Evolutionary conservation across 1,140 invertebrate species (phyloP).

Genomic region (Asbolus verrucosus): DNA sequence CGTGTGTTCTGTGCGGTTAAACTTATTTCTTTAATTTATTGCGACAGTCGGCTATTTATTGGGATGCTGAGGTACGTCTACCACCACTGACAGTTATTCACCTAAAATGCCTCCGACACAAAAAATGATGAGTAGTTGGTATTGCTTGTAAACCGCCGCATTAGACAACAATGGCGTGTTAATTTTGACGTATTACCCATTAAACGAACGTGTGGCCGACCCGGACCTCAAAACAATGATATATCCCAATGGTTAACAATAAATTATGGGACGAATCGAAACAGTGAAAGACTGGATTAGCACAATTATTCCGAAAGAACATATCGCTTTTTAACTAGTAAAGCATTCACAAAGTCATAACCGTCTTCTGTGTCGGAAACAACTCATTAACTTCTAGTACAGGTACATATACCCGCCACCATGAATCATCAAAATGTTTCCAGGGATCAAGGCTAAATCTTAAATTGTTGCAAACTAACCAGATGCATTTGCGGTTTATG

Average conservation of each 20-base stretch:
- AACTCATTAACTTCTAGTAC: too few relatives aligned
- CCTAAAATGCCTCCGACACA: slow-evolving; percentile 5
- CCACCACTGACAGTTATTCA: slow-evolving; percentile 15
- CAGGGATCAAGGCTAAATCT: too few relatives aligned
- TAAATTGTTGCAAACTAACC: too few relatives aligned
- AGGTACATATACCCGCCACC: too few relatives aligned
- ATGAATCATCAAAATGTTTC: too few relatives aligned
- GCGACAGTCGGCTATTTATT: slow-evolving; percentile 41
- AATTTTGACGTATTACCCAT: slow-evolving; percentile 34
- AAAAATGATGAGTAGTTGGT: slow-evolving; percentile 28
- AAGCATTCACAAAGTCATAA: too few relatives aligned
- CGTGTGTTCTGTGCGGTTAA: slow-evolving; percentile 24
- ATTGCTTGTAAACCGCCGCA: slow-evolving; percentile 30
- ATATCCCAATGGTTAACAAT: not conserved
- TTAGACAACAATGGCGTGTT: slow-evolving; percentile 37
- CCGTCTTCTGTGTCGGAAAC: too few relatives aligned
- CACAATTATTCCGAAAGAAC: too few relatives aligned
- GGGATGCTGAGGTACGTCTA: slow-evolving; percentile 22
- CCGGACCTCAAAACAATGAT: slow-evolving; percentile 26
- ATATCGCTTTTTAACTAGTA: too few relatives aligned
- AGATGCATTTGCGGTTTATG: too few relatives aligned
- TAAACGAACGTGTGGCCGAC: slow-evolving; percentile 23
- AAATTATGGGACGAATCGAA: not conserved
- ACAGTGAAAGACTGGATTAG: slow-evolving; percentile 7
- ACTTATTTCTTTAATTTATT: slow-evolving; percentile 44